Evolutionary conservation across 1,140 invertebrate genomes (phyloP).

Genomic region (Drosophila kohkoa): DNA sequence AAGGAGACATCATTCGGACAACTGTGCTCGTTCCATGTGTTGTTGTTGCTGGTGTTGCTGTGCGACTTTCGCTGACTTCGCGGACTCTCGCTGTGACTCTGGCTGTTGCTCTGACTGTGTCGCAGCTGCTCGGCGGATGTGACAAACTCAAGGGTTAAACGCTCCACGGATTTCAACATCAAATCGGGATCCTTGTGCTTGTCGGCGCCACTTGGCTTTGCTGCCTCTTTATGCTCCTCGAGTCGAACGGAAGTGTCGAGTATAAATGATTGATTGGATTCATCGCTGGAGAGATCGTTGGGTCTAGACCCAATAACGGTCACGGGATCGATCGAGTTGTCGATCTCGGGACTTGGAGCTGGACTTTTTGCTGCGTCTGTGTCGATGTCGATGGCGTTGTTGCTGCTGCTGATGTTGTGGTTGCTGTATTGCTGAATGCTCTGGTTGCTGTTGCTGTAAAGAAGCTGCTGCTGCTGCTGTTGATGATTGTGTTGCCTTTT

Average conservation of each 20-base stretch:
- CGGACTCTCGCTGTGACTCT: slow-evolving; percentile 63
- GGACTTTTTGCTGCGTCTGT: slow-evolving; percentile 77
- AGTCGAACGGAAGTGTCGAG: slow-evolving; percentile 68
- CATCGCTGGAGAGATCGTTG: slow-evolving; percentile 65
- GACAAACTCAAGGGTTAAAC: slow-evolving; percentile 88
- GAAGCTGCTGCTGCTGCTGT: slow-evolving; percentile 26
- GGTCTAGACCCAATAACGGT: slow-evolving; percentile 73
- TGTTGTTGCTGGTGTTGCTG: slow-evolving; percentile 81
- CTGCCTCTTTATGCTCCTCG: slow-evolving; percentile 26
- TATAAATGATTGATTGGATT: slow-evolving; percentile 79
- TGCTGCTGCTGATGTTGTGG: slow-evolving; percentile 25
- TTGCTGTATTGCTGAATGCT: slow-evolving; percentile 23
- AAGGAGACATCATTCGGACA: slow-evolving; percentile 91
- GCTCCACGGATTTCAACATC: slow-evolving; percentile 89
- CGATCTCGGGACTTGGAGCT: slow-evolving; percentile 66
- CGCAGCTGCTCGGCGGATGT: slow-evolving; percentile 86
- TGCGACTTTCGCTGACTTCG: slow-evolving; percentile 68
- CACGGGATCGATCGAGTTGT: slow-evolving; percentile 72
- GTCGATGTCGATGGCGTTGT: slow-evolving; percentile 66
- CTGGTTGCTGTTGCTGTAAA: slow-evolving; percentile 15
- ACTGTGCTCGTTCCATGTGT: slow-evolving; percentile 92
- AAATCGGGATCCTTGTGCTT: slow-evolving; percentile 88
- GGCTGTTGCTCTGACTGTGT: slow-evolving; percentile 45
- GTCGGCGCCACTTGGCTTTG: slow-evolving; percentile 25
- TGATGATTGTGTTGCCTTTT: slow-evolving; percentile 50